Base-by-base conservation (phyloP, 1,140 invertebrate genomes). In the Sinella curviseta region DNA sequence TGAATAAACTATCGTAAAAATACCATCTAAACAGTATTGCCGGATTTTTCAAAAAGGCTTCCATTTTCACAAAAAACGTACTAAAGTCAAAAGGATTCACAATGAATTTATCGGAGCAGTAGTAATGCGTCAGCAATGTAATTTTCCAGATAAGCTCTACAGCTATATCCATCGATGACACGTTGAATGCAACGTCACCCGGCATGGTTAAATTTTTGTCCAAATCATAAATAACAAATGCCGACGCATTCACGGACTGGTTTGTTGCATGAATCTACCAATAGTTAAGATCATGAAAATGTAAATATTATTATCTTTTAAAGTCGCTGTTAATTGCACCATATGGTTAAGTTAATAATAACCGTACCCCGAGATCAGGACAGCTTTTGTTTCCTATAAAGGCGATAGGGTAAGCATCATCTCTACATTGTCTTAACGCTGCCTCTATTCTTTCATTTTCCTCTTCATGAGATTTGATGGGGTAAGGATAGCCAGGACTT, bases 1-100 rank as follows among this genome's bases (percentile, higher is more conserved):
- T 48, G 39, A 48, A 48, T 12, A 48, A 48, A 48, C 39, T 20
- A 48, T 48, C 39, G 20, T 48, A 48, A 48, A 48, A 48, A 8
- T 48, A 79, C 78, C 78, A 79, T 75, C 74, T 39, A 39, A 57
- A 79, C 8, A 79, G 30, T 1, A 79, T 12, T 4, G 54, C 28
- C n/a, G 78, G 73, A 26, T 55, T 60, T 17, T 74, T 79, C 31
- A 79, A 28, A 8, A 79, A 14, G 33, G 31, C 26, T 65, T 79
- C 78, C 24, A 75, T 17, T 36, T 65, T 75, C 54, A 74, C 33
- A 35, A 65, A 35, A 16, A 79, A 76, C n/a, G 12, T 16, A 65
- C 73, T 75, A 34, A 57, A 67, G n/a, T 79, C 54, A 24, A 57
- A 65, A 24, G 39, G 39, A 31, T 20, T 76, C 8, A 12, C 20